Conservation (phyloP, 2,113 vertebrate species). For the Apodemus sylvaticus region DNA sequence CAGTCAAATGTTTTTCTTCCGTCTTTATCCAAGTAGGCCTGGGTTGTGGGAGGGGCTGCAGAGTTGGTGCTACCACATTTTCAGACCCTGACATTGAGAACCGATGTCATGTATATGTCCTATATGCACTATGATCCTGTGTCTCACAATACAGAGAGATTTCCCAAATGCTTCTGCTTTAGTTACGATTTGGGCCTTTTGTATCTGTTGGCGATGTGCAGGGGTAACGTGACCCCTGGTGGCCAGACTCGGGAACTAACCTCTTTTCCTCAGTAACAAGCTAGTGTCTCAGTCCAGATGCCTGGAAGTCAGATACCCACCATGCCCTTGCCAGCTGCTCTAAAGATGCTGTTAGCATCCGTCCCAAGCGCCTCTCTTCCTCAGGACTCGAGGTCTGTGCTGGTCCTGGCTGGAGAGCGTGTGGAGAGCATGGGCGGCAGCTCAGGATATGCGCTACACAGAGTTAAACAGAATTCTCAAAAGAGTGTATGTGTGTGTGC, state of each 20-base stretch:
- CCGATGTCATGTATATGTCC: not conserved
- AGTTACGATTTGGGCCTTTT: conserved; percentile 16
- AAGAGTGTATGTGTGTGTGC: not conserved
- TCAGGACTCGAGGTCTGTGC: not conserved
- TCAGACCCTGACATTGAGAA: not conserved
- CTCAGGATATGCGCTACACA: not conserved
- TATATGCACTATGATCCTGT: not conserved
- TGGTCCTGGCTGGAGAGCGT: not conserved
- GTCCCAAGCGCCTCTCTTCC: not conserved
- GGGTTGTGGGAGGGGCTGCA: not conserved
- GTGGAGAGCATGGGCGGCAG: not conserved
- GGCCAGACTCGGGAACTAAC: conserved; percentile 65
- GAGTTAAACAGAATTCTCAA: not conserved
- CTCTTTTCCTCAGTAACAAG: not conserved
- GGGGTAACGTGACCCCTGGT: conserved; percentile 77
- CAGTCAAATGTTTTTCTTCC: not conserved
- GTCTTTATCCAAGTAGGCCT: not conserved
- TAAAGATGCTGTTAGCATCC: not conserved
- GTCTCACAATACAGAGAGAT: not conserved
- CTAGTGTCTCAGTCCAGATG: not conserved
- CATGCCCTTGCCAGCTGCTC: not conserved
- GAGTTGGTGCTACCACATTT: not conserved
- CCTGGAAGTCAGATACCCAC: not conserved
- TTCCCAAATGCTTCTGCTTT: not conserved
- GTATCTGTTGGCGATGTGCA: conserved; percentile 64